A percentile compares a stretch with the other conserved stretches of the same genome.
These are phyloP conservation scores for Atta cephalotes DNA, from an alignment of 1,140 invertebrate species.

Conservation along the genomic window DNA sequence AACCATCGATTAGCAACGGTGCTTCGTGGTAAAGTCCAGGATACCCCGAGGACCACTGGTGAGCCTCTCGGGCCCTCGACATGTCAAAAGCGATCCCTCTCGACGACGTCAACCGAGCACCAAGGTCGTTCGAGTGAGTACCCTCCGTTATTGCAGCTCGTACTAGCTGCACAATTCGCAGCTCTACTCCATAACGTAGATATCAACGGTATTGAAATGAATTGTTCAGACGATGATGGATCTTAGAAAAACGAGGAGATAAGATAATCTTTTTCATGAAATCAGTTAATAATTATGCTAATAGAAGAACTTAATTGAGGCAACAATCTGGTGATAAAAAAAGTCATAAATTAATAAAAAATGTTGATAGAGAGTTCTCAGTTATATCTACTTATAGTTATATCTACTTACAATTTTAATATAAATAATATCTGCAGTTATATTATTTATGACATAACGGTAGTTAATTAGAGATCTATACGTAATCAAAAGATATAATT, in stretches of 20 bases:
- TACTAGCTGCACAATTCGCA: conserved; percentile 62
- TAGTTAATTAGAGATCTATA: neutral
- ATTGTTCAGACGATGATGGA: neutral
- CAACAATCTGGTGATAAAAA: neutral
- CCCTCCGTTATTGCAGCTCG: conserved; percentile 58
- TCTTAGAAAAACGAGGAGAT: conserved; percentile 12
- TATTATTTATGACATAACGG: conserved; percentile 2
- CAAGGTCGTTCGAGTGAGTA: conserved; percentile 70
- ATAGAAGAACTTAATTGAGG: neutral
- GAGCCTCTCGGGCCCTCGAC: conserved; percentile 69
- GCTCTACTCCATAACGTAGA: conserved; percentile 44
- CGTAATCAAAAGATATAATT: neutral
- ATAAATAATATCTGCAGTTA: neutral
- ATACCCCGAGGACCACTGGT: conserved; percentile 72
- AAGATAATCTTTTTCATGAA: neutral
- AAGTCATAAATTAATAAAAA: neutral
- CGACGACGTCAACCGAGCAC: conserved; percentile 66
- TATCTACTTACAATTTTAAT: neutral
- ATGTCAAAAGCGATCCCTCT: conserved; percentile 77
- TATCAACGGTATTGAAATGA: conserved; percentile 9
- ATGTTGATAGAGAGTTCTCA: neutral
- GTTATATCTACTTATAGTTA: neutral
- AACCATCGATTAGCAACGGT: conserved; percentile 82
- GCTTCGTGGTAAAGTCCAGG: conserved; percentile 75
- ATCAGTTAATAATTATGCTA: neutral